A percentile compares a stretch with the other conserved stretches of the same genome.
Evolutionary conservation across 2,797 vertebrate species (phyloP).

Genomic region (Sibirionetta formosa): DNA sequence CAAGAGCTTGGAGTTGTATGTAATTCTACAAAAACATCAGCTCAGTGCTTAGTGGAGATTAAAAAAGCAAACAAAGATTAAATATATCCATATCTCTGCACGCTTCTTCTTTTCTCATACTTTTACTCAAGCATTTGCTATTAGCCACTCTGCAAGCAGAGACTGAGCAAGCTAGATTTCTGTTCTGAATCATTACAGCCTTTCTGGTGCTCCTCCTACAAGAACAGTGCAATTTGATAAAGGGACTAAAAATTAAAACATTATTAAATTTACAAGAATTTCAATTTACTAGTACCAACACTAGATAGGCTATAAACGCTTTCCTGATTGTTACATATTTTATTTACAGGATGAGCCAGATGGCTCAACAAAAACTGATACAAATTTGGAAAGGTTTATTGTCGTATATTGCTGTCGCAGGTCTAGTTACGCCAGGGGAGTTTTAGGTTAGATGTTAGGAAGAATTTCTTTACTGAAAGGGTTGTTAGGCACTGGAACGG

Average conservation of each 20-base stretch:
- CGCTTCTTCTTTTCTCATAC: background rate
- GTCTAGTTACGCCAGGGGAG: too few species aligned
- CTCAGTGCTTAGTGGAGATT: conserved; percentile 10
- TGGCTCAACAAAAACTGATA: background rate
- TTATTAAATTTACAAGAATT: background rate
- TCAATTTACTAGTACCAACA: background rate
- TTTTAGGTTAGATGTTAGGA: too few species aligned
- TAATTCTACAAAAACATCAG: background rate
- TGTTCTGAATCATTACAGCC: background rate
- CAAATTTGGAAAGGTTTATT: conserved; percentile 19
- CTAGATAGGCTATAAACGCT: background rate
- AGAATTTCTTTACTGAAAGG: too few species aligned
- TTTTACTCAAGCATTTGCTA: background rate
- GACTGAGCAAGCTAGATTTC: fast-evolving
- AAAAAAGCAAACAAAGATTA: conserved; percentile 22
- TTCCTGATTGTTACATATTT: background rate
- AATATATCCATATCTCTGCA: background rate
- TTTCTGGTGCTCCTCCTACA: background rate
- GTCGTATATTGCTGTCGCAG: background rate
- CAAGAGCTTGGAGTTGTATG: background rate
- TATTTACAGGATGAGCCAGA: conserved; percentile 29
- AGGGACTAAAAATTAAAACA: background rate
- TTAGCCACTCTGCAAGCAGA: background rate
- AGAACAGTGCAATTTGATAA: background rate
- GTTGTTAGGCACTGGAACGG: too few species aligned